phyloP scores from a whole-genome alignment of 2,113 vertebrate genomes.

The Muntiacus muntjak region DNA sequence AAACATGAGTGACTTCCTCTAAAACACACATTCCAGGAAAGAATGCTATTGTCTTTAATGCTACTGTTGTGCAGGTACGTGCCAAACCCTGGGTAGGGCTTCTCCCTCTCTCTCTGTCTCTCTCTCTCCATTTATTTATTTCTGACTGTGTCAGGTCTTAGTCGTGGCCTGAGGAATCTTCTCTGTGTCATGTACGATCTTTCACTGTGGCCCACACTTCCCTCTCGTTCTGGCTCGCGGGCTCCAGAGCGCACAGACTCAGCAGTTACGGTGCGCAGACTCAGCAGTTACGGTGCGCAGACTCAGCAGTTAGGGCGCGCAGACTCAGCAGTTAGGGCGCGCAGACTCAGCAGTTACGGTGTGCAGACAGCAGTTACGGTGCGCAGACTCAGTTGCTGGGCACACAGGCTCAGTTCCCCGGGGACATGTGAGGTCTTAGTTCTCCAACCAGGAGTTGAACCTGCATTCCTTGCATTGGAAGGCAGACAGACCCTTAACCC shows the following conservation, averaged over 20 bases:
- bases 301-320: fast-evolving
- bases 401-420: neutral
- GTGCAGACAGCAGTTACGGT: too few relatives aligned
- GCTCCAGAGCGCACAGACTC: neutral
- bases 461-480: neutral
- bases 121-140: neutral
- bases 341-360: fast-evolving
- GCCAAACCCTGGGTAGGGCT: neutral
- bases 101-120: neutral
- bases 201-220: neutral
- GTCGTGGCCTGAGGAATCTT: neutral
- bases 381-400: too few relatives aligned
- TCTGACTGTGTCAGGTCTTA: neutral
- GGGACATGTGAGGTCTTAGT: neutral
- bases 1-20: neutral
- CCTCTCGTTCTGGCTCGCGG: fast-evolving
- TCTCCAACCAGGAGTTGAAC: neutral
- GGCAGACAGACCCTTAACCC: neutral
- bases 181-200: neutral
- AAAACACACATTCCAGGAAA: neutral
- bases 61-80: neutral
- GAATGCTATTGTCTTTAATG: neutral
- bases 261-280: too few relatives aligned
- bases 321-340: fast-evolving
- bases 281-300: fast-evolving